A percentile compares a stretch with the other conserved stretches of the same genome.
These are phyloP conservation scores for Alviniconcha strummeri DNA, from an alignment of 2,888 invertebrate species.

Conservation along the genomic window DNA sequence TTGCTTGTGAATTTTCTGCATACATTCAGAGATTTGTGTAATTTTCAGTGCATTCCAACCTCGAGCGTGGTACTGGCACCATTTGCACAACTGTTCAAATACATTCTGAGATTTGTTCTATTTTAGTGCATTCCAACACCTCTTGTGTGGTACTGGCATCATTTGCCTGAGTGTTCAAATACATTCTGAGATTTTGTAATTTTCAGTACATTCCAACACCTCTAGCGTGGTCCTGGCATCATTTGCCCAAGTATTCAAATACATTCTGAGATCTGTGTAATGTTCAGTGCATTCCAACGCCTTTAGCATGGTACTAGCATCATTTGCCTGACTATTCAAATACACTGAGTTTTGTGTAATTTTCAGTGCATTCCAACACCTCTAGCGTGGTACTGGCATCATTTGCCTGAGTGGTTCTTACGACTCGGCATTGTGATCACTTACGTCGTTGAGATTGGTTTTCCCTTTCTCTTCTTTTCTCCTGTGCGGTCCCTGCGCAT, in stretches of 20 bases:
- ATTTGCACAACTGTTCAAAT: too few relatives aligned
- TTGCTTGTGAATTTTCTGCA: too few relatives aligned
- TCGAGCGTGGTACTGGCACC: too few relatives aligned
- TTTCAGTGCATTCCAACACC: conserved; percentile 82
- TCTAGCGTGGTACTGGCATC: conserved; percentile 83
- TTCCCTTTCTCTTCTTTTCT: conserved; percentile 84
- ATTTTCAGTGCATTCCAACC: too few relatives aligned
- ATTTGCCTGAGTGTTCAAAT: not conserved
- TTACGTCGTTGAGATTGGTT: conserved; percentile 80
- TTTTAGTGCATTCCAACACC: too few relatives aligned
- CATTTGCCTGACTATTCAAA: too few relatives aligned
- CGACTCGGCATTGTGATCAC: conserved; percentile 79
- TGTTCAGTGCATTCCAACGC: too few relatives aligned
- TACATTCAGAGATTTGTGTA: too few relatives aligned
- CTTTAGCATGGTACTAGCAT: too few relatives aligned
- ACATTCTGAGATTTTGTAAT: not conserved
- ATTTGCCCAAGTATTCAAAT: conserved; percentile 77
- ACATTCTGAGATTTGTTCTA: too few relatives aligned
- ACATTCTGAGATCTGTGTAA: too few relatives aligned
- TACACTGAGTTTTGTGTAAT: not conserved
- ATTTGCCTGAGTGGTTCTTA: conserved; percentile 82
- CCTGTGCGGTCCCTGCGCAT: conserved; percentile 80
- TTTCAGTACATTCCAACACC: conserved; percentile 81
- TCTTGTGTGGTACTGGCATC: too few relatives aligned
- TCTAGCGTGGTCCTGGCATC: conserved; percentile 83